Conservation (phyloP, 2,113 vertebrate species). For the Sturnira hondurensis region DNA sequence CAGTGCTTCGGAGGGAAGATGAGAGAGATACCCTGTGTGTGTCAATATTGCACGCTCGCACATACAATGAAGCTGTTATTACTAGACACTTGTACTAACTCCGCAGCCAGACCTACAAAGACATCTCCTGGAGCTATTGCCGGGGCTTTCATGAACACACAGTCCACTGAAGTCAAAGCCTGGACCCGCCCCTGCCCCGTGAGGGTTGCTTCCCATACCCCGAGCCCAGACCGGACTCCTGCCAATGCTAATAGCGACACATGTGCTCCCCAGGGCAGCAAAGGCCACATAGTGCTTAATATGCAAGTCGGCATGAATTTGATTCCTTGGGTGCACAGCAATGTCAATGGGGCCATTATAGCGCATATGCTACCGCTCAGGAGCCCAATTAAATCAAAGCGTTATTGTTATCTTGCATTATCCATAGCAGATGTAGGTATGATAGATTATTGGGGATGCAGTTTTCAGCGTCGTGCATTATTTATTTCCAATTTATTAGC, state of each 20-base stretch:
- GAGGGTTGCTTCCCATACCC: slow-evolving; percentile 59
- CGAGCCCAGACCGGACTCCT: slow-evolving; percentile 62
- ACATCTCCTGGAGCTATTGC: slow-evolving; percentile 52
- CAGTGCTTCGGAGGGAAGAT: slow-evolving; percentile 54
- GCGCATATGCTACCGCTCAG: not conserved
- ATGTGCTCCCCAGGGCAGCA: slow-evolving; percentile 45
- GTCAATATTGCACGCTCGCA: not conserved
- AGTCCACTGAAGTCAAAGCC: slow-evolving; percentile 61
- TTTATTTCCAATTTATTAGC: slow-evolving; percentile 40
- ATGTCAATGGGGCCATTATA: slow-evolving; percentile 55
- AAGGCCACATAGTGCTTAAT: slow-evolving; percentile 44
- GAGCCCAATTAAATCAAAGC: slow-evolving; percentile 35
- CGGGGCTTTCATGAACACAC: slow-evolving; percentile 17
- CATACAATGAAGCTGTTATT: slow-evolving; percentile 70
- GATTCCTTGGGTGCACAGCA: slow-evolving; percentile 65
- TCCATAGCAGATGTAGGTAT: not conserved
- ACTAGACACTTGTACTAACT: slow-evolving; percentile 70
- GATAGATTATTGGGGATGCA: not conserved
- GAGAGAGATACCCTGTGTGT: slow-evolving; percentile 48
- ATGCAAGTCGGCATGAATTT: slow-evolving; percentile 34
- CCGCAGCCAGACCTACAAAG: slow-evolving; percentile 60
- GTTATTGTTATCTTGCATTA: not conserved
- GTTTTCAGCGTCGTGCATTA: not conserved
- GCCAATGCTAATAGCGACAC: slow-evolving; percentile 68
- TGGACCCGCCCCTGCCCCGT: slow-evolving; percentile 48